These are phyloP conservation scores for Polyodon spathula DNA, from an alignment of 2,113 vertebrate species.

Conservation along the genomic window DNA sequence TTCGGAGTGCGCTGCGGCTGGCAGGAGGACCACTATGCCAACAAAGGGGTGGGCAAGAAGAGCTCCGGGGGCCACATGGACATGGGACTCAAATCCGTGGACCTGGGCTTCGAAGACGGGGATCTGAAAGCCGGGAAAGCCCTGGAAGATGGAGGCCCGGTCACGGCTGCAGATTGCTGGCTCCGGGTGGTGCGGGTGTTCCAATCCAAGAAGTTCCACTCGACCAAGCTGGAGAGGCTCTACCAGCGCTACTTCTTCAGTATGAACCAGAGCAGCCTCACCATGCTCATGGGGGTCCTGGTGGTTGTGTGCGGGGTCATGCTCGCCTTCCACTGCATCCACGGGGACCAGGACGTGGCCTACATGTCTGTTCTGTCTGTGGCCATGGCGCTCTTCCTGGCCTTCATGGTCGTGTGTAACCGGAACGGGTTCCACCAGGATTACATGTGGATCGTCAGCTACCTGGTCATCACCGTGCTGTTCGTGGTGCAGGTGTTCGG, in stretches of 20 bases:
- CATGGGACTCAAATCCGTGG: conserved; percentile 71
- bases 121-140: conserved; percentile 54
- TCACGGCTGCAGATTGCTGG: conserved; percentile 65
- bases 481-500: conserved; percentile 74
- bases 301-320: conserved; percentile 82
- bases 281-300: conserved; percentile 89
- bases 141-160: conserved; percentile 2
- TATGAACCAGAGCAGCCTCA: conserved; percentile 95
- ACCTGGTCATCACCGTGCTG: conserved; percentile 78
- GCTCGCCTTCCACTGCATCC: conserved; percentile 82
- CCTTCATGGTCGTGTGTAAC: conserved; percentile 89
- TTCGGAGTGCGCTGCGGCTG: conserved; percentile 72
- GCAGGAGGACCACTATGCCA: conserved; percentile 88
- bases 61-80: conserved; percentile 41
- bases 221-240: conserved; percentile 85
- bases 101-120: conserved; percentile 73
- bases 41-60: conserved; percentile 43
- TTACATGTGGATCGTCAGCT: conserved; percentile 94
- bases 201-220: conserved; percentile 92
- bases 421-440: conserved; percentile 90
- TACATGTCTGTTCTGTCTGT: conserved; percentile 64
- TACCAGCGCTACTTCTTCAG: conserved; percentile 97
- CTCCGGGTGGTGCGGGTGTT: conserved; percentile 72
- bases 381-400: conserved; percentile 75
- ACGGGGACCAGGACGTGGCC: conserved; percentile 55